Percentiles rank a stretch among this genome's conserved stretches.
Evolutionary conservation across 2,113 vertebrate genomes (phyloP).

Genomic region (Propithecus coquereli): DNA sequence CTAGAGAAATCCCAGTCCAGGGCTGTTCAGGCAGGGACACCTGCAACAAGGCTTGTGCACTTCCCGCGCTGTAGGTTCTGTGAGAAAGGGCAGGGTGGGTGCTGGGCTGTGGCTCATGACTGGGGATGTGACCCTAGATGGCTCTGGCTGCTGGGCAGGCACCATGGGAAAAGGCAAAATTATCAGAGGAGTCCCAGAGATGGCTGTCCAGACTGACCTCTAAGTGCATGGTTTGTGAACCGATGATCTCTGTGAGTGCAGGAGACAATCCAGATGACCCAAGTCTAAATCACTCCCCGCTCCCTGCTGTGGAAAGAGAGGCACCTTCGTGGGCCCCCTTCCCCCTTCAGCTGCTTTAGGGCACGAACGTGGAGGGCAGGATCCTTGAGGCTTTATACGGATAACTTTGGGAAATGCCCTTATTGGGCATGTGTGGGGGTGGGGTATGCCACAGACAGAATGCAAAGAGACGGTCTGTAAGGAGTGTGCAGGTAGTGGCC

Average conservation of each 20-base stretch:
- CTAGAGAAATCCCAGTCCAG: background rate
- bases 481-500: background rate
- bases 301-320: background rate
- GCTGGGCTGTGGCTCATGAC: background rate
- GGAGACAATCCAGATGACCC: background rate
- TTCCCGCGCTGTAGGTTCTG: background rate
- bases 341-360: background rate
- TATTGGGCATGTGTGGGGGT: too few relatives aligned
- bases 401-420: background rate
- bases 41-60: background rate
- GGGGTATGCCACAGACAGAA: background rate
- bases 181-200: background rate
- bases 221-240: background rate
- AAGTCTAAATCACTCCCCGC: background rate
- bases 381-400: background rate
- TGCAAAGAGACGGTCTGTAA: background rate
- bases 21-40: background rate
- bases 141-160: background rate
- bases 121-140: background rate
- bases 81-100: background rate
- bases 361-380: background rate
- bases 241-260: background rate
- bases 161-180: background rate
- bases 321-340: accelerated
- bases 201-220: background rate